Evolutionary conservation across 2,113 vertebrate species (phyloP), one percentile per base, ranked within the genome.

Genomic region (Suncus etruscus): DNA sequence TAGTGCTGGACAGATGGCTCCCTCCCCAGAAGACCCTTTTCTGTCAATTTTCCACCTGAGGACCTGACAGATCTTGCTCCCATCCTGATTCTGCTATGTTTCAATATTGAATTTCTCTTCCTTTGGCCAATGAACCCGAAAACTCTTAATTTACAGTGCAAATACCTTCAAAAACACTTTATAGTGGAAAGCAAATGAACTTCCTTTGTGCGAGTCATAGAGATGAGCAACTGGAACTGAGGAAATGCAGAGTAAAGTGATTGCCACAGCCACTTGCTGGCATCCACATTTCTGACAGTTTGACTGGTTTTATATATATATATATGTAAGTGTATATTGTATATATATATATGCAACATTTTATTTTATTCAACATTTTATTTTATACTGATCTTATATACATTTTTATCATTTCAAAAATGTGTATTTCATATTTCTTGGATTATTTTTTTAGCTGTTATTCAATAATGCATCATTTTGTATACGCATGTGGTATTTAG

Each of bases 381-480:
- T 73, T 73, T 98, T 98, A 74, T 98, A 98, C 96, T 97, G 95
- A 97, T 97, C 96, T 94, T 58, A 82, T 95, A 97, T 97, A 96
- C 95, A 96, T 95, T 96, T 97, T 98, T 97, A 98, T 97, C 97
- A 98, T 98, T 98, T 98, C 97, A 98, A 98, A 98, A 97, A 94
- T 97, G 95, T 97, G 97, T 97, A 96, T 97, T 97, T 97, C 97
- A 97, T 96, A 88, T 97, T 98, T 97, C 97, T 95, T 97, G 96
- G 96, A 95, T 95, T 95, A 92, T 97, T 95, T 98, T 97, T 98
- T 96, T 97, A 97, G 96, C 96, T 93, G 93, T 97, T 97, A 92
- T 96, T 97, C 97, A 81, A 29, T 91, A 79, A 91, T 96, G 89
- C 87, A 80, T 98, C 88, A 82, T 98, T 97, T 97, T 97, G 95